These are phyloP conservation scores for Hyposoter didymator DNA, from an alignment of 2,888 invertebrate genomes.

Conservation along the genomic window DNA sequence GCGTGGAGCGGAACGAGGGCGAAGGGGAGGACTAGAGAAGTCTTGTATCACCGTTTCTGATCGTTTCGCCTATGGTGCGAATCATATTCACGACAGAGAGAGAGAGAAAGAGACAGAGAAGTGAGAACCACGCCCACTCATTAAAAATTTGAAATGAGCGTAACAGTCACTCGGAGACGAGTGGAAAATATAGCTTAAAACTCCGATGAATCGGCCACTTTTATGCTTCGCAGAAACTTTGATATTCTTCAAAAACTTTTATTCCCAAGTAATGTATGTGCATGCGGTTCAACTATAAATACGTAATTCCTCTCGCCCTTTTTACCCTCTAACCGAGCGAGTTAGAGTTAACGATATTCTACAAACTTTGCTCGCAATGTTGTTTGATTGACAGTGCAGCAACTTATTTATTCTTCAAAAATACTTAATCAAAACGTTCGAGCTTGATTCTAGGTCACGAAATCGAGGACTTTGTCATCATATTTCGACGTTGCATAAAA, in stretches of 20 bases:
- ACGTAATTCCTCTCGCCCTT: background rate
- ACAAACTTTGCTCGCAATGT: constrained; percentile 13
- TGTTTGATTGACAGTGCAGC: background rate
- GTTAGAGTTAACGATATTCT: background rate
- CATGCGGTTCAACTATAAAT: constrained; percentile 12
- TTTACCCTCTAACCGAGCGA: constrained; percentile 6
- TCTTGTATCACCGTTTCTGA: constrained; percentile 42
- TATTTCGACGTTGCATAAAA: background rate
- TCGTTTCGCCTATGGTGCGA: constrained; percentile 42
- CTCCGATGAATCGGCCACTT: constrained; percentile 48
- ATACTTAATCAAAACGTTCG: background rate
- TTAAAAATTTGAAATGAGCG: constrained; percentile 69
- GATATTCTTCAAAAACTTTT: constrained; percentile 35
- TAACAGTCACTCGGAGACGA: constrained; percentile 46
- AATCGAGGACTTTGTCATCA: background rate
- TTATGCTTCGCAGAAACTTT: constrained; percentile 51
- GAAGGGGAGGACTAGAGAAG: background rate
- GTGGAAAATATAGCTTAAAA: constrained; percentile 45
- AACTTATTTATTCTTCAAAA: background rate
- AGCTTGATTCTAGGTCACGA: background rate
- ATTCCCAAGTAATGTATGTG: background rate
- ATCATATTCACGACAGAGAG: constrained; percentile 47
- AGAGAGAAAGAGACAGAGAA: background rate
- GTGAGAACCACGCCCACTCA: constrained; percentile 68
- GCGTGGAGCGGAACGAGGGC: background rate